Evolutionary conservation across 2,797 vertebrate genomes (phyloP), one percentile per base, ranked within the genome.

Genomic region (Myripristis murdjan): DNA sequence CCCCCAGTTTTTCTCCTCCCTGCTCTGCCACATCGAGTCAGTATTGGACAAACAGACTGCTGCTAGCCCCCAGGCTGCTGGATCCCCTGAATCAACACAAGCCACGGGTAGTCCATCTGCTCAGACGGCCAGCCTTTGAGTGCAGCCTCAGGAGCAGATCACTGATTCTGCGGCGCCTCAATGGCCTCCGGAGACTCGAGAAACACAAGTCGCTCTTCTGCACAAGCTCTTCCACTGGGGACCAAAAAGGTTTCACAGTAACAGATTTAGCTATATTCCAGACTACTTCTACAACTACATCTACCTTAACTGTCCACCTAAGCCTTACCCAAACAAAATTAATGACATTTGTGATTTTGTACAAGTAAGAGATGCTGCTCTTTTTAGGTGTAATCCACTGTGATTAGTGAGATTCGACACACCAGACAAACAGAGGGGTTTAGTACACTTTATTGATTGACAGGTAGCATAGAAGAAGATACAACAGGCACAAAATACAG

Each of bases 1-100:
- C 33, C 91, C 93, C 0, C 92, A 95, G 81, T 95, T 95, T 73
- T 94, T 94, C 85, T 86, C 91, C 9, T 91, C 89, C 35, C 87
- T 95, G 69, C 90, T 95, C 28, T 85, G 78, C 35, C 92, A 94
- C 60, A 93, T 95, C 0, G 58, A 95, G 73, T 85, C 83, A 5
- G 72, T 95, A 58, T 52, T 95, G 79, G 85, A 90, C 58, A 70
- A 58, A 35, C 65, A 63, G 62, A 20, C 52, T 2, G 49, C 75
- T 2, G 41, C 56, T 14, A 18, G 44, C 43, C 64, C 24, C 18
- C 46, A 31, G 46, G 46, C 18, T 0, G 23, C 49, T 9, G 35
- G 24, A 74, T 66, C 55, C 18, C 26, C 53, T 22, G 56, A 65
- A 10, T 53, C 59, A 8, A 7, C 48, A 1, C 44, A 66, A 31